A percentile compares a stretch with the other conserved stretches of the same genome.
phyloP scores from a whole-genome alignment of 2,113 vertebrate species.

The Prietella phreatophila region DNA sequence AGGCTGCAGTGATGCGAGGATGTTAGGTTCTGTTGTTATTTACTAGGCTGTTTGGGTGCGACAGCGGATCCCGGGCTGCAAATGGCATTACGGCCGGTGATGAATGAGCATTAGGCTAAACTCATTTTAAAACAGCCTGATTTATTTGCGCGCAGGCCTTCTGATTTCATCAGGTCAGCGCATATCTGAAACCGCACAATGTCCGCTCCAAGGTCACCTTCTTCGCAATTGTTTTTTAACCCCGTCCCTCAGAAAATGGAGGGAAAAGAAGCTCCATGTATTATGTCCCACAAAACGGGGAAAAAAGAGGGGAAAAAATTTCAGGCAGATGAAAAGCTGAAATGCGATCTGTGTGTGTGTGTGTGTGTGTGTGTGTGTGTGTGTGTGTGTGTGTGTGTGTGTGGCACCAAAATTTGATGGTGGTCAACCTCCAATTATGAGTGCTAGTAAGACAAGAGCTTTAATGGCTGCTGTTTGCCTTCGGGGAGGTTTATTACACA shows the following conservation, averaged over 20 bases:
- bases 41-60: slow-evolving; percentile 97
- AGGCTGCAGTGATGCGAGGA: slow-evolving; percentile 82
- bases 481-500: slow-evolving; percentile 99
- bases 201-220: slow-evolving; percentile 98
- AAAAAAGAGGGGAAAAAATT: slow-evolving; percentile 1
- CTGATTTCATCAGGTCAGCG: slow-evolving; percentile 99
- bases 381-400: slow-evolving; percentile 15
- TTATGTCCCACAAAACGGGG: slow-evolving; percentile 53
- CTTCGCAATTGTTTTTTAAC: slow-evolving; percentile 79
- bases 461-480: slow-evolving; percentile 99
- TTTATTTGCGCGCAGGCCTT: slow-evolving; percentile 95
- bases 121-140: slow-evolving; percentile 99
- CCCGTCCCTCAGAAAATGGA: slow-evolving; percentile 72
- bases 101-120: slow-evolving; percentile 99
- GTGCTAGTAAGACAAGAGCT: slow-evolving; percentile 99
- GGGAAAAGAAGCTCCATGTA: slow-evolving; percentile 46
- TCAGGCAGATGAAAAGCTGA: slow-evolving; percentile 40
- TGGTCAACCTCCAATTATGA: slow-evolving; percentile 99
- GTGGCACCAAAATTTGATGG: slow-evolving; percentile 88
- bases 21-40: slow-evolving; percentile 95
- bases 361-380: not conserved
- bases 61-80: slow-evolving; percentile 89
- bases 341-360: slow-evolving; percentile 56
- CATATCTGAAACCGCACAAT: slow-evolving; percentile 97
- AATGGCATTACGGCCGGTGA: slow-evolving; percentile 97